Conservation (phyloP, 1,140 invertebrate genomes). For the Gryllus bimaculatus region DNA sequence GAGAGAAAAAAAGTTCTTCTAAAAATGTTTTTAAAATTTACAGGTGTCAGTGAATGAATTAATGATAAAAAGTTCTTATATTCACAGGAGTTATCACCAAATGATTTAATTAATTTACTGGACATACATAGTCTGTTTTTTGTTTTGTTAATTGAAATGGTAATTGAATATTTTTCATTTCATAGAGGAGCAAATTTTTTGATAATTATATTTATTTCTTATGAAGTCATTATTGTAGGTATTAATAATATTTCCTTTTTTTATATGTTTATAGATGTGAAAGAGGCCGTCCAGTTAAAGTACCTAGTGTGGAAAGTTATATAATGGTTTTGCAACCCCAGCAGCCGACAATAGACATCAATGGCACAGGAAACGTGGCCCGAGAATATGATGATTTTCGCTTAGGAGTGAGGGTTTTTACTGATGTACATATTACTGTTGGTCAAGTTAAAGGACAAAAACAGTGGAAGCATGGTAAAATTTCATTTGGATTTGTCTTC, state of each 20-base stretch:
- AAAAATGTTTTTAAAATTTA: no score
- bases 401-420: slow-evolving; percentile 72
- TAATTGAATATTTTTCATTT: no score
- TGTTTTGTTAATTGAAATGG: no score
- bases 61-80: no score
- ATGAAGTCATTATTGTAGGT: neutral
- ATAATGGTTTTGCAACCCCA: slow-evolving; percentile 79
- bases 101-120: no score
- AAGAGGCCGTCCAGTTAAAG: slow-evolving; percentile 56
- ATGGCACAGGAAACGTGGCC: slow-evolving; percentile 70
- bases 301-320: slow-evolving; percentile 69
- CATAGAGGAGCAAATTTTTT: no score
- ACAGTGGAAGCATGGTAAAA: slow-evolving; percentile 33
- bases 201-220: no score
- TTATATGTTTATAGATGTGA: slow-evolving; percentile 48
- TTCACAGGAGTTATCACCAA: no score
- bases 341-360: slow-evolving; percentile 72
- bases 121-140: no score
- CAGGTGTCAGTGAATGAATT: no score
- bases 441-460: slow-evolving; percentile 33
- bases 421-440: slow-evolving; percentile 63
- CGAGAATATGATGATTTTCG: slow-evolving; percentile 79
- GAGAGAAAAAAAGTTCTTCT: no score
- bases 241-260: slow-evolving; percentile 3
- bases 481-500: neutral